phyloP scores from a whole-genome alignment of 2,888 invertebrate species.

The Drosophila greeni region DNA sequence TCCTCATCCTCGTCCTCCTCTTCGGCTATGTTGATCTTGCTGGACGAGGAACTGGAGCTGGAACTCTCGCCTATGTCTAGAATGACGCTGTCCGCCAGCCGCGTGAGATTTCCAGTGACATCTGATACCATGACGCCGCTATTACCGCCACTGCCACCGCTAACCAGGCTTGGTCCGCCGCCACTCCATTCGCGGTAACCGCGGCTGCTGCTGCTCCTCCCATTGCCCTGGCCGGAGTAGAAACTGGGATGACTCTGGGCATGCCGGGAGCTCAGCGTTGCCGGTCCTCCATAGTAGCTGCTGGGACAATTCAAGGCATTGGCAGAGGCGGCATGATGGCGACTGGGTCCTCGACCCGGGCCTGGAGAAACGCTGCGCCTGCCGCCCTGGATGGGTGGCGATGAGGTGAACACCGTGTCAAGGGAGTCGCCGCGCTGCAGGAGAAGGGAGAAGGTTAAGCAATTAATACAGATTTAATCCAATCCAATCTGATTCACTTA shows the following conservation, averaged over 20 bases:
- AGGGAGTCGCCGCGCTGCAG: conserved; percentile 83
- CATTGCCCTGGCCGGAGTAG: conserved; percentile 54
- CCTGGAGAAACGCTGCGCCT: conserved; percentile 69
- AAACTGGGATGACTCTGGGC: conserved; percentile 65
- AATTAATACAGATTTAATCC: background rate
- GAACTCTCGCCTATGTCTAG: conserved; percentile 77
- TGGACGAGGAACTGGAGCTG: conserved; percentile 75
- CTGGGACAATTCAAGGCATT: conserved; percentile 60
- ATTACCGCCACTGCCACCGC: background rate
- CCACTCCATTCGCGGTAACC: conserved; percentile 59
- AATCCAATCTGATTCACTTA: no score
- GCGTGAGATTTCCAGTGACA: conserved; percentile 79
- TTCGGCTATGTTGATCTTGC: conserved; percentile 70
- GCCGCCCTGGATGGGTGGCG: conserved; percentile 79
- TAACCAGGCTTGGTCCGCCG: conserved; percentile 40
- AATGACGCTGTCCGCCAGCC: conserved; percentile 78
- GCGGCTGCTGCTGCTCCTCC: conserved; percentile 41
- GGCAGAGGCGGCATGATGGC: conserved; percentile 61
- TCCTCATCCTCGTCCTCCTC: conserved; percentile 65
- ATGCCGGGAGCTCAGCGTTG: conserved; percentile 56
- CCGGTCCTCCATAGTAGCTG: conserved; percentile 59
- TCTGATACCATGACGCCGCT: conserved; percentile 69
- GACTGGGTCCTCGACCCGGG: conserved; percentile 66
- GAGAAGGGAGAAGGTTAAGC: background rate
- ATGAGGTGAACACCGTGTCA: conserved; percentile 84